Percentiles rank a stretch among this genome's conserved stretches.
Conservation (phyloP, 2,888 invertebrate species). For the Pachycephus smyrnensis region DNA sequence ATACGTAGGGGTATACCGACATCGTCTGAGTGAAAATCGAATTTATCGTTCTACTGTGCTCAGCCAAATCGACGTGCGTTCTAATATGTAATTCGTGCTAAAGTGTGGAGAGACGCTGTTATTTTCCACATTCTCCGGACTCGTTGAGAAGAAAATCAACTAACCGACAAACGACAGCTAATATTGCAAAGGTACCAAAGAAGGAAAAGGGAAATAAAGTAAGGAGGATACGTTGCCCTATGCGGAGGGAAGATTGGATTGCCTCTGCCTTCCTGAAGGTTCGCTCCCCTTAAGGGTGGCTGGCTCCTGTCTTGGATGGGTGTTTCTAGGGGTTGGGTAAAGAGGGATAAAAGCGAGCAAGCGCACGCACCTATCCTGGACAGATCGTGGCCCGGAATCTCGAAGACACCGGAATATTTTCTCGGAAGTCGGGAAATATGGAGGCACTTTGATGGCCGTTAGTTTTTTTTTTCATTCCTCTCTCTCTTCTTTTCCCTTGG, state of each 20-base stretch:
- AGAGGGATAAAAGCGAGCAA: neutral
- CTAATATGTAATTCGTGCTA: neutral
- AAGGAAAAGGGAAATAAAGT: constrained; percentile 12
- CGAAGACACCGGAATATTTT: constrained; percentile 19
- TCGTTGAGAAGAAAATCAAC: constrained; percentile 6
- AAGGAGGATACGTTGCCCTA: constrained; percentile 8
- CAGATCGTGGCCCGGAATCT: constrained; percentile 2
- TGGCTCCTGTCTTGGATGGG: constrained; percentile 7
- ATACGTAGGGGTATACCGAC: neutral
- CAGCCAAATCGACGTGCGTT: neutral
- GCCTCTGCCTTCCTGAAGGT: constrained; percentile 2
- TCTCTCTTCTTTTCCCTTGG: neutral
- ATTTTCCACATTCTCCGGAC: neutral
- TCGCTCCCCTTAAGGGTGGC: neutral
- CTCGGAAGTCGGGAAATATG: constrained; percentile 19
- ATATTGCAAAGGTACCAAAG: neutral
- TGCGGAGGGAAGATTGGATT: constrained; percentile 23
- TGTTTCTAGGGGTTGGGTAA: neutral
- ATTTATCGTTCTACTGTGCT: neutral
- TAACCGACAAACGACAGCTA: constrained; percentile 9
- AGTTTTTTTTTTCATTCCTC: constrained; percentile 5
- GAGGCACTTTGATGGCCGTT: constrained; percentile 15
- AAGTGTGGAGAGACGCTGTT: neutral
- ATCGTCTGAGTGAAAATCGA: neutral
- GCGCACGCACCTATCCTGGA: neutral